phyloP scores from a whole-genome alignment of 2,888 invertebrate species.

The Rhingia rostrata region DNA sequence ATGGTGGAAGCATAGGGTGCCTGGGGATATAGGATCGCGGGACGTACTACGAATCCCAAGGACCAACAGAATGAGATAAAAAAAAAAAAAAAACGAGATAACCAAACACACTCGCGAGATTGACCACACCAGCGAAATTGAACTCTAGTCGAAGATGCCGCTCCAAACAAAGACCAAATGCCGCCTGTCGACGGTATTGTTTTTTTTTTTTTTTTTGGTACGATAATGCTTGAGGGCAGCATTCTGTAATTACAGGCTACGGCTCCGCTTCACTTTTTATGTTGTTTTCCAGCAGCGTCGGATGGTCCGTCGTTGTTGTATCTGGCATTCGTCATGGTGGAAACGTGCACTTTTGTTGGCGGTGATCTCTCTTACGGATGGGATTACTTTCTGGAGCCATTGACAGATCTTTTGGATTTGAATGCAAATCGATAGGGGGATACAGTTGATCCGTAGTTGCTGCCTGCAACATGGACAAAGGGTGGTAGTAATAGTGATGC shows the following conservation, averaged over 20 bases:
- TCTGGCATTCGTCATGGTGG: conserved; percentile 71
- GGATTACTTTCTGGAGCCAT: conserved; percentile 55
- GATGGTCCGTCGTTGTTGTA: conserved; percentile 57
- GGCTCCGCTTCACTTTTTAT: conserved; percentile 45
- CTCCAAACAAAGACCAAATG: conserved; percentile 68
- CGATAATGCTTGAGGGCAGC: conserved; percentile 52
- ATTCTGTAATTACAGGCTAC: conserved; percentile 66
- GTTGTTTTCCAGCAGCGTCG: conserved; percentile 54
- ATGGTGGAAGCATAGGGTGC: background rate
- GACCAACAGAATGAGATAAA: conserved; percentile 19
- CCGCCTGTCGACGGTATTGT: conserved; percentile 42
- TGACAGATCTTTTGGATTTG: conserved; percentile 70
- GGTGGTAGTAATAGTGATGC: background rate
- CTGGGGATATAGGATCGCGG: conserved; percentile 12
- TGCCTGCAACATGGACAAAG: background rate
- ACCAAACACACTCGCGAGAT: conserved; percentile 52
- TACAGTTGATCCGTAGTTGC: conserved; percentile 41
- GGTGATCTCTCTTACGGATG: conserved; percentile 44
- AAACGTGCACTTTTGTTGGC: conserved; percentile 62
- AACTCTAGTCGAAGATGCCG: conserved; percentile 57
- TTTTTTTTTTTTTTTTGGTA: conserved; percentile 23
- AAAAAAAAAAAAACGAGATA: conserved; percentile 22
- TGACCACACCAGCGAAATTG: conserved; percentile 64
- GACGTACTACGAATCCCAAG: conserved; percentile 24
- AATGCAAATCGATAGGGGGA: conserved; percentile 56